These are phyloP conservation scores for Xestia ashworthii DNA, from an alignment of 2,888 invertebrate species.

Conservation along the genomic window DNA sequence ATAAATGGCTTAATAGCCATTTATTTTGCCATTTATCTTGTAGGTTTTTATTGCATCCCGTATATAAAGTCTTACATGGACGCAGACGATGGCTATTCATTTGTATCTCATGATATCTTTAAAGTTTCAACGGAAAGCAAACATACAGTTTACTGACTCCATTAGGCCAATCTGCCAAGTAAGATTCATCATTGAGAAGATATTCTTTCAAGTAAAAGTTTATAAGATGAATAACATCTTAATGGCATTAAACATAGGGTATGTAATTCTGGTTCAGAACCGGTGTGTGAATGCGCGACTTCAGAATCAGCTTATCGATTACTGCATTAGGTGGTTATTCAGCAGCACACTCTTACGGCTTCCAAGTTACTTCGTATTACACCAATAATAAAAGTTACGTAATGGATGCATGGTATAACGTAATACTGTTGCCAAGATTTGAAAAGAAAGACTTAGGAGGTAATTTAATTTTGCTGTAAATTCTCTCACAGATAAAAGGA, in stretches of 20 bases:
- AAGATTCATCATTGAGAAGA: not conserved
- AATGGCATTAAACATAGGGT: not conserved
- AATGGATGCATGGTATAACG: not conserved
- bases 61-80: conserved; percentile 9
- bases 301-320: conserved; percentile 64
- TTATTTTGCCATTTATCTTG: conserved; percentile 31
- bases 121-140: not conserved
- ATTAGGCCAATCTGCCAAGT: not conserved
- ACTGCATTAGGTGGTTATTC: conserved; percentile 58
- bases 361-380: conserved; percentile 59
- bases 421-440: conserved; percentile 3
- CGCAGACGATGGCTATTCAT: not conserved
- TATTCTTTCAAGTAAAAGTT: not conserved
- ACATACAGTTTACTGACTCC: not conserved
- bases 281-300: conserved; percentile 30
- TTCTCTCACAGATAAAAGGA: not conserved
- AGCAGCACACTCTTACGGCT: conserved; percentile 62
- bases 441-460: not conserved
- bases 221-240: not conserved
- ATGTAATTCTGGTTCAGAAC: conserved; percentile 9
- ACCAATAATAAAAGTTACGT: conserved; percentile 42
- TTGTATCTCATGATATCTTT: conserved; percentile 13
- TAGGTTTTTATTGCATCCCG: conserved; percentile 26
- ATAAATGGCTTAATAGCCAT: conserved; percentile 31
- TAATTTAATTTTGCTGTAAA: not conserved